Percentiles rank a stretch among this genome's conserved stretches.
phyloP scores from a whole-genome alignment of 2,888 invertebrate species.

The Cryptus viduatorius region DNA sequence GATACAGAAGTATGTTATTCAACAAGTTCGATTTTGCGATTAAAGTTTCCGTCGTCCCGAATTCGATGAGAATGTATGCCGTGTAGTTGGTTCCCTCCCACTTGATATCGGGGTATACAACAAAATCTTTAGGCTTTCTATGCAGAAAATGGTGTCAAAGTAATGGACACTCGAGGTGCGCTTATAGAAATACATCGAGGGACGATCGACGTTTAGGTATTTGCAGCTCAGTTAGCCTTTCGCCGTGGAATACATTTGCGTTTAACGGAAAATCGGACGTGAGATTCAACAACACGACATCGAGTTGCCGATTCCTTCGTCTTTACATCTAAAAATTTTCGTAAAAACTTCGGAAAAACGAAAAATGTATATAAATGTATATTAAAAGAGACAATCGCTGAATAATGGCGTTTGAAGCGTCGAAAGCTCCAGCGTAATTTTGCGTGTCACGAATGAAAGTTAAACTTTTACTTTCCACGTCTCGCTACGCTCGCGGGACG shows the following conservation, averaged over 20 bases:
- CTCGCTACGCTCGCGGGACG: conserved; percentile 61
- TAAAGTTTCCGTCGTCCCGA: conserved; percentile 35
- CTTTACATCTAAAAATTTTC: not conserved
- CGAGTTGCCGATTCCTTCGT: not conserved
- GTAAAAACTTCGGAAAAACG: not conserved
- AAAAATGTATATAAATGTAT: not conserved
- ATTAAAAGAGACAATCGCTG: not conserved
- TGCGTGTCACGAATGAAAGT: conserved; percentile 70
- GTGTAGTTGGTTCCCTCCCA: conserved; percentile 9
- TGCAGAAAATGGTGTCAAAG: conserved; percentile 48
- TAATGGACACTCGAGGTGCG: not conserved
- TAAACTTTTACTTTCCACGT: conserved; percentile 75
- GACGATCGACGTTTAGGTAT: conserved; percentile 40
- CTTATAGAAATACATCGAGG: conserved; percentile 28
- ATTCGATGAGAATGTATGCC: conserved; percentile 27
- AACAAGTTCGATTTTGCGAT: conserved; percentile 20
- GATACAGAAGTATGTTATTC: conserved; percentile 18
- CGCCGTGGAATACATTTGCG: too few species aligned
- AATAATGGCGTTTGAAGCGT: not conserved
- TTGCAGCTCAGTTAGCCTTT: not conserved
- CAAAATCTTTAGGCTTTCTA: conserved; percentile 2
- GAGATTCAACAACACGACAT: too few species aligned
- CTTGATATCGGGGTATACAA: not conserved
- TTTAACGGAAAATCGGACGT: too few species aligned
- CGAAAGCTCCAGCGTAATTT: conserved; percentile 30